phyloP scores from a whole-genome alignment of 1,140 invertebrate genomes.

The Anastrepha obliqua region DNA sequence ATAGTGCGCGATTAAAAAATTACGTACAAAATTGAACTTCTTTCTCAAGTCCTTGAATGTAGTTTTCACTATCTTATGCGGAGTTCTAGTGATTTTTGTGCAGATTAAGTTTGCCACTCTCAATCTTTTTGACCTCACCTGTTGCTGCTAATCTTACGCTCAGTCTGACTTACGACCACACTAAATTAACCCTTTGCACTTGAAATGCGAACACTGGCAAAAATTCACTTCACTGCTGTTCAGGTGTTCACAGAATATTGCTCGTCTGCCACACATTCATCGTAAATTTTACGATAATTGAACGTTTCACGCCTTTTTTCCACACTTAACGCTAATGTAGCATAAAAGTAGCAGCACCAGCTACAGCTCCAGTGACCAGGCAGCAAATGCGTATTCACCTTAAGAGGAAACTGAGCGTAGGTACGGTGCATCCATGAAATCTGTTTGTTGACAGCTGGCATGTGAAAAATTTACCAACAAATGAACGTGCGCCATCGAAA shows the following conservation, averaged over 20 bases:
- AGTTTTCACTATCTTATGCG: not conserved
- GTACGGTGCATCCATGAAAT: conserved; percentile 30
- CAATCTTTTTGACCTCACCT: not conserved
- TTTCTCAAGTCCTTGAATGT: not conserved
- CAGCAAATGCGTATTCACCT: conserved; percentile 27
- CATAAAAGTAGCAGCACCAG: not conserved
- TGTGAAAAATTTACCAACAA: conserved; percentile 46
- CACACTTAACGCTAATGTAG: conserved; percentile 39
- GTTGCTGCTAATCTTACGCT: conserved; percentile 21
- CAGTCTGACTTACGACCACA: conserved; percentile 36
- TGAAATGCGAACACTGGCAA: not conserved
- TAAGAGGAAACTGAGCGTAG: not conserved
- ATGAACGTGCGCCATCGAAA: not conserved
- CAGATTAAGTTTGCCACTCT: not conserved
- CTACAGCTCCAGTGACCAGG: not conserved
- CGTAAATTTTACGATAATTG: conserved; percentile 60
- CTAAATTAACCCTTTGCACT: conserved; percentile 17
- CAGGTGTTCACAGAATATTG: conserved; percentile 10
- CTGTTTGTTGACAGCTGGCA: conserved; percentile 34
- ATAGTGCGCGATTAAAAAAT: too few relatives aligned
- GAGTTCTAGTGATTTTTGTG: not conserved
- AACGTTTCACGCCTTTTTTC: conserved; percentile 58
- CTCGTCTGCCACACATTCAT: conserved; percentile 41
- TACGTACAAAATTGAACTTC: too few relatives aligned
- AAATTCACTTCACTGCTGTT: not conserved